Evolutionary conservation across 2,113 vertebrate genomes (phyloP).

Genomic region (Bos indicus): DNA sequence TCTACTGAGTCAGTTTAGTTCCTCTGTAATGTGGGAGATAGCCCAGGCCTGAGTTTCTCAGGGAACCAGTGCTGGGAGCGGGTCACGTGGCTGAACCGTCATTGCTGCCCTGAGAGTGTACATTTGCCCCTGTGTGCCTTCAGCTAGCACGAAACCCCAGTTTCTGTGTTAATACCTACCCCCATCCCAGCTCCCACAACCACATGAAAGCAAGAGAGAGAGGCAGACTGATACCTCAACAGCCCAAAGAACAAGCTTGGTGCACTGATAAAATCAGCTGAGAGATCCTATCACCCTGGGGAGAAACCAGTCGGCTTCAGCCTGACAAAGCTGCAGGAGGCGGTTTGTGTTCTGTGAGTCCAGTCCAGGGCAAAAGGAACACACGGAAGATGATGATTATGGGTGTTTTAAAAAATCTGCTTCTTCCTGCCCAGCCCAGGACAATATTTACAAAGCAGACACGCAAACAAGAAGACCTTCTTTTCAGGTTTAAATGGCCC

Average conservation of each 20-base stretch:
- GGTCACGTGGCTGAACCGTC: rapidly evolving
- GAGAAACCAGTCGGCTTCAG: neutral
- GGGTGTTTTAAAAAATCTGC: conserved; percentile 53
- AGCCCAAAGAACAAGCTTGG: neutral
- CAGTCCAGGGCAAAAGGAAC: neutral
- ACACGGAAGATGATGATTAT: conserved; percentile 35
- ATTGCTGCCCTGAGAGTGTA: rapidly evolving
- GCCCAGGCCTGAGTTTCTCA: neutral
- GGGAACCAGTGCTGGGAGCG: neutral
- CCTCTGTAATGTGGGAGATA: neutral
- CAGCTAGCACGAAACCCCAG: neutral
- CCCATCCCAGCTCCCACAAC: neutral
- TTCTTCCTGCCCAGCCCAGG: conserved; percentile 50
- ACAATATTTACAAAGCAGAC: conserved; percentile 62
- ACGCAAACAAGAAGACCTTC: conserved; percentile 45
- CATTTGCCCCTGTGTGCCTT: rapidly evolving
- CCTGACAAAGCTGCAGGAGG: neutral
- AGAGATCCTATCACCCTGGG: neutral
- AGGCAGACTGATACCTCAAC: neutral
- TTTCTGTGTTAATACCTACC: neutral
- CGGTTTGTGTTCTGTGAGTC: neutral
- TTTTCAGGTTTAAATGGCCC: neutral
- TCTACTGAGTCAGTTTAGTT: neutral
- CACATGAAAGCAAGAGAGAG: neutral
- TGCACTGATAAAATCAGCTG: neutral